Conservation (phyloP, 2,888 invertebrate genomes). For the Agonopterix arenella region DNA sequence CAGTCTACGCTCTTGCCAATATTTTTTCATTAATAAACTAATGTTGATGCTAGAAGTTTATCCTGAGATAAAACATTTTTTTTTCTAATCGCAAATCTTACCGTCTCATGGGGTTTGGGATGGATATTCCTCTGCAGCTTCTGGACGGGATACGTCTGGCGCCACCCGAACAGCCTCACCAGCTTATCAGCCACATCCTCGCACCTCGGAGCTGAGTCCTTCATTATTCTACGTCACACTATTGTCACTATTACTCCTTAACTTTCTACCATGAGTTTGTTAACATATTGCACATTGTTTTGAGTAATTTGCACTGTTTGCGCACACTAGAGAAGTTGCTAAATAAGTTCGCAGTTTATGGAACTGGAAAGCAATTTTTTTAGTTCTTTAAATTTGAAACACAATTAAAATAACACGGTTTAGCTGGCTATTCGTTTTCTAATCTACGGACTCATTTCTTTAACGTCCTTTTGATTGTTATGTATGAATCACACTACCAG, state of each 20-base stretch:
- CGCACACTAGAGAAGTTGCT: background rate
- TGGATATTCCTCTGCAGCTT: constrained; percentile 81
- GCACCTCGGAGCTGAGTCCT: constrained; percentile 81
- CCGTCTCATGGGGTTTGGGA: constrained; percentile 62
- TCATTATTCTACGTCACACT: constrained; percentile 51
- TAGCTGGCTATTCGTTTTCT: too few relatives aligned
- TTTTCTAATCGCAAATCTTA: constrained; percentile 23
- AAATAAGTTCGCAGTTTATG: constrained; percentile 6
- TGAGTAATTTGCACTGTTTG: background rate
- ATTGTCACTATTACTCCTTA: constrained; percentile 4
- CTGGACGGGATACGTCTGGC: constrained; percentile 88
- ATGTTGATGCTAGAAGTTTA: too few relatives aligned
- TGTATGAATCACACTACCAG: constrained; percentile 8
- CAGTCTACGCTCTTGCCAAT: too few relatives aligned
- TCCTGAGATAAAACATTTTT: too few relatives aligned
- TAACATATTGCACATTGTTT: background rate
- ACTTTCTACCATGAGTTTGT: background rate
- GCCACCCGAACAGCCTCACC: constrained; percentile 86
- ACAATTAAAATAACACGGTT: too few relatives aligned
- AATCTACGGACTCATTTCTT: too few relatives aligned
- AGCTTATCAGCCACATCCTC: constrained; percentile 87
- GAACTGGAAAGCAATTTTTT: constrained; percentile 15
- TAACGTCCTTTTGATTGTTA: too few relatives aligned
- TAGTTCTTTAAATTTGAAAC: constrained; percentile 1
- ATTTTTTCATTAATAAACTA: too few relatives aligned